phyloP scores from a whole-genome alignment of 2,888 invertebrate species.

The Orthosia cruda region DNA sequence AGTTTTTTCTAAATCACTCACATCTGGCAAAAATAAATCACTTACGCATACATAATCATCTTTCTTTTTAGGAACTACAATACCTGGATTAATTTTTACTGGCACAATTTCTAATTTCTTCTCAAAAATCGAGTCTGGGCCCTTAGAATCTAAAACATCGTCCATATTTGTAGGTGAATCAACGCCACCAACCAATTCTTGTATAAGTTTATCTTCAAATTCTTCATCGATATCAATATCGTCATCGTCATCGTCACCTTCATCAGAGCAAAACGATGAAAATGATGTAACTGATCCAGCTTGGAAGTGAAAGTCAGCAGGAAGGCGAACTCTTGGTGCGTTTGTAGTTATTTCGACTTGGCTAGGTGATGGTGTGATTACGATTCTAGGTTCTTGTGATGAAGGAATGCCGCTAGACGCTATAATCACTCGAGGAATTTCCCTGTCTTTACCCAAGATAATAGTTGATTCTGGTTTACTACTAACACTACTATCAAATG shows the following conservation, averaged over 20 bases:
- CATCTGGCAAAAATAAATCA: slow-evolving; percentile 84
- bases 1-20: slow-evolving; percentile 82
- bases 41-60: slow-evolving; percentile 87
- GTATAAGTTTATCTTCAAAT: slow-evolving; percentile 86
- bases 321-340: slow-evolving; percentile 90
- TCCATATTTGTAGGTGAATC: slow-evolving; percentile 85
- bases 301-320: slow-evolving; percentile 87
- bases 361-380: slow-evolving; percentile 92
- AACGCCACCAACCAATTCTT: slow-evolving; percentile 88
- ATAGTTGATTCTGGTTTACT: slow-evolving; percentile 66
- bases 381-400: slow-evolving; percentile 92
- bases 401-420: slow-evolving; percentile 87
- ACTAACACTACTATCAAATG: slow-evolving; percentile 76
- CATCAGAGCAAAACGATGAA: slow-evolving; percentile 86
- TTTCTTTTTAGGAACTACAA: slow-evolving; percentile 76
- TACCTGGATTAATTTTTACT: slow-evolving; percentile 84
- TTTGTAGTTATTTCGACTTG: slow-evolving; percentile 82
- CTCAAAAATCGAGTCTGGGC: slow-evolving; percentile 85
- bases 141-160: slow-evolving; percentile 85
- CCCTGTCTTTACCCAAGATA: slow-evolving; percentile 76
- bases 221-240: slow-evolving; percentile 81
- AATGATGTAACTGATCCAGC: slow-evolving; percentile 83
- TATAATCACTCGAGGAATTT: slow-evolving; percentile 90
- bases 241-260: slow-evolving; percentile 82
- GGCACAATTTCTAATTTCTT: slow-evolving; percentile 88